These are phyloP conservation scores for Neomorphus geoffroyi DNA, from an alignment of 2,797 vertebrate species.

Conservation along the genomic window DNA sequence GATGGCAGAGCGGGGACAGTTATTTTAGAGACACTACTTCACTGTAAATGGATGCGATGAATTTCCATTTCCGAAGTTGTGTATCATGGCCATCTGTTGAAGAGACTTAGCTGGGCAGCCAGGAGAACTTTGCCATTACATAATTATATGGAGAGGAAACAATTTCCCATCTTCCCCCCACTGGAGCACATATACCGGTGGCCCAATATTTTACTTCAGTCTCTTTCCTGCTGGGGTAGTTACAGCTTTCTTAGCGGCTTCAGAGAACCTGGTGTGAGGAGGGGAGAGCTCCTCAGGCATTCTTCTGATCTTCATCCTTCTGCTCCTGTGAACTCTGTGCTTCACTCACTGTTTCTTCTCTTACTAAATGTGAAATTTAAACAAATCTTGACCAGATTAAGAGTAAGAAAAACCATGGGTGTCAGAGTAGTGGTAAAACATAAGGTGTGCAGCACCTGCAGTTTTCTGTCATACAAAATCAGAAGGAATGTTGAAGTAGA, in stretches of 20 bases:
- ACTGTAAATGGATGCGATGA: neutral
- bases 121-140: neutral
- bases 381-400: neutral
- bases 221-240: neutral
- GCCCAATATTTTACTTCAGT: neutral
- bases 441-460: neutral
- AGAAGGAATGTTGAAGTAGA: neutral
- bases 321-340: neutral
- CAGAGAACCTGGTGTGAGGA: neutral
- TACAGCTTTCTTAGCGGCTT: neutral
- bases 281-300: rapidly evolving
- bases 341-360: neutral
- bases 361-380: neutral
- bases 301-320: neutral
- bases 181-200: neutral
- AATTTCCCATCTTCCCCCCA: neutral
- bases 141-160: neutral
- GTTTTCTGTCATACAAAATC: neutral
- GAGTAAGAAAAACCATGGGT: neutral
- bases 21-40: constrained; percentile 46
- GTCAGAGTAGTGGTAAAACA: neutral
- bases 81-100: neutral
- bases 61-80: neutral
- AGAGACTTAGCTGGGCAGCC: neutral
- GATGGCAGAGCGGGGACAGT: neutral